Percentiles rank a stretch among this genome's conserved stretches.
Evolutionary conservation across 1,140 invertebrate species (phyloP).

Genomic region (Littorina saxatilis): DNA sequence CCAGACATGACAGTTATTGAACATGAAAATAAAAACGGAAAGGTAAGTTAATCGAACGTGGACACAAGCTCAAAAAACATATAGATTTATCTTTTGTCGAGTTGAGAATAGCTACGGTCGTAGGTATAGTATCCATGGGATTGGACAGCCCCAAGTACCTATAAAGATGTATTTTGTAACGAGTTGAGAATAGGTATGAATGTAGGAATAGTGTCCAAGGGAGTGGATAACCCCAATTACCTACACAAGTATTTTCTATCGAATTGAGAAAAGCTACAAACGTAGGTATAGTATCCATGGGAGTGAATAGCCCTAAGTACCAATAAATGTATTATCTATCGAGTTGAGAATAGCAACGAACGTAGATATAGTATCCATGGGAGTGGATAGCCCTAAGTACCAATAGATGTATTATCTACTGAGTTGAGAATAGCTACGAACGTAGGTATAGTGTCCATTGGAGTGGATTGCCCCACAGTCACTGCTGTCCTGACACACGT

Average conservation of each 20-base stretch:
- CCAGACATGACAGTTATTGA: no score
- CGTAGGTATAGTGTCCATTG: constrained; percentile 57
- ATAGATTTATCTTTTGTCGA: not conserved
- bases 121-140: not conserved
- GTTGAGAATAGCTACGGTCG: not conserved
- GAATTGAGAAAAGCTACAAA: not conserved
- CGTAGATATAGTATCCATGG: not conserved
- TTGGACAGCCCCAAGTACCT: not conserved
- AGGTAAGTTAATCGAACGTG: not conserved
- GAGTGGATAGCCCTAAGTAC: no score
- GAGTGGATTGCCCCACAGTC: constrained; percentile 58
- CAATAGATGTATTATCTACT: not conserved
- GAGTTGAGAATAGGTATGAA: no score
- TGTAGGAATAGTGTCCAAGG: no score
- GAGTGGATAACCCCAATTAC: no score
- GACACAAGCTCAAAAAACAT: no score
- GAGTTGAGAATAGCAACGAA: not conserved
- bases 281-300: not conserved
- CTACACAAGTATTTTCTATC: not conserved
- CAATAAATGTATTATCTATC: not conserved
- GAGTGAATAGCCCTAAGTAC: not conserved
- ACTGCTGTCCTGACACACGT: constrained; percentile 50
- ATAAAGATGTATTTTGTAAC: not conserved
- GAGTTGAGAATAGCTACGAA: constrained; percentile 17
- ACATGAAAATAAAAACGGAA: not conserved